Evolutionary conservation across 2,888 invertebrate genomes (phyloP), one percentile per base, ranked within the genome.

Genomic region (Stegophylla sp.): DNA sequence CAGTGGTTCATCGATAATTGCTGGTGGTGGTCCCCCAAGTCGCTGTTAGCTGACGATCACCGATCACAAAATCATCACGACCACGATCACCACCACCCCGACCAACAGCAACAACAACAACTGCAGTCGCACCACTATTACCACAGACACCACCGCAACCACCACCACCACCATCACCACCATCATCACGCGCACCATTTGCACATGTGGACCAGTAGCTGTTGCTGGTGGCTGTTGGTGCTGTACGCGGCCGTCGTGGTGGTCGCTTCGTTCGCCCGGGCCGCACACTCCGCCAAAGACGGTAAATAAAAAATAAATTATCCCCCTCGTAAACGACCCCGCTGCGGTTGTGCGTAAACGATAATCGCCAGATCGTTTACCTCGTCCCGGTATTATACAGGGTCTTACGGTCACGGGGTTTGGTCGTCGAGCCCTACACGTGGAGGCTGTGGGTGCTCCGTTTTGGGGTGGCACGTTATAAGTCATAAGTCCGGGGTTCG

Each of bases 271-370:
- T 77, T 83, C 15, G 83, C 83, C 7, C 82, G 83, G 20, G 83
- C 83, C 41, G 83, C 83, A 3, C 83, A 83, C 61, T 83, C 83
- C 28, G 83, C 83, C 15, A 83, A 82, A 82, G 83, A 83, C 71
- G 83, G 83, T 83, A 81, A 79, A 64, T 74, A 72, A 13, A 17
- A 41, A n/a, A n/a, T n/a, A n/a, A n/a, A n/a, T n/a, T 41, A 63
- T 17, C 10, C 1, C 9, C 17, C 23, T 17, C n/a, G 3, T 23
- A 10, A 23, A 56, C 23, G 15, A 1, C 17, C 51, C 1, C 51
- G 51, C 1, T 4, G 15, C 15, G 7, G 7, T 7, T 7, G 34
- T 34, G n/a, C 7, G 34, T 34, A 34, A 34, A 34, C 34, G 34
- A 34, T 7, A 7, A 7, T 34, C 34, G 34, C 34, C n/a, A n/a